Evolutionary conservation across 1,140 invertebrate genomes (phyloP).

Genomic region (Choristoneura fumiferana): DNA sequence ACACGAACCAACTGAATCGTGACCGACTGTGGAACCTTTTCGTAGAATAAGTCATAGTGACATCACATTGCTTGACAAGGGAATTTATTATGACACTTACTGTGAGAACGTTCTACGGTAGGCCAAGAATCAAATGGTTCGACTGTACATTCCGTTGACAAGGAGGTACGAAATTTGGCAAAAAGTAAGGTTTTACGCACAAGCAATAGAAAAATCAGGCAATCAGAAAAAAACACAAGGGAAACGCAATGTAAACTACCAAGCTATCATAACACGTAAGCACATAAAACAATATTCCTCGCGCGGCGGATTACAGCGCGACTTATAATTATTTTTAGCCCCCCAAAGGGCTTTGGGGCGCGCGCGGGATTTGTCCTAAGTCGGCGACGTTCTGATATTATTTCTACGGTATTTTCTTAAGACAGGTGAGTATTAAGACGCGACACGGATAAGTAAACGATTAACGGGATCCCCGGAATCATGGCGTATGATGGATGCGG

Average conservation of each 20-base stretch:
- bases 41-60: too few relatives aligned
- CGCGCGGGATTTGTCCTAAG: conserved; percentile 60
- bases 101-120: too few relatives aligned
- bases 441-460: conserved; percentile 45
- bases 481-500: not conserved
- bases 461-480: conserved; percentile 36
- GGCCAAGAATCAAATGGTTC: too few relatives aligned
- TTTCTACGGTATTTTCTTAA: conserved; percentile 52
- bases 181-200: too few relatives aligned
- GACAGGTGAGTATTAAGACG: conserved; percentile 32
- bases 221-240: too few relatives aligned
- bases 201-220: too few relatives aligned
- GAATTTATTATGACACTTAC: too few relatives aligned
- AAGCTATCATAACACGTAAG: not conserved
- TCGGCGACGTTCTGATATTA: conserved; percentile 64
- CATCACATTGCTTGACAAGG: too few relatives aligned
- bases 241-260: not conserved
- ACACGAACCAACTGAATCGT: too few relatives aligned
- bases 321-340: conserved; percentile 73
- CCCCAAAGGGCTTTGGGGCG: conserved; percentile 63
- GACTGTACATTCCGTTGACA: too few relatives aligned
- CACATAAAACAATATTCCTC: conserved; percentile 13
- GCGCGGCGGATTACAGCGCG: conserved; percentile 47
- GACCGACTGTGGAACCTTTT: too few relatives aligned
- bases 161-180: too few relatives aligned